phyloP scores from a whole-genome alignment of 2,797 vertebrate species.

The Chaenodraco wilsoni region DNA sequence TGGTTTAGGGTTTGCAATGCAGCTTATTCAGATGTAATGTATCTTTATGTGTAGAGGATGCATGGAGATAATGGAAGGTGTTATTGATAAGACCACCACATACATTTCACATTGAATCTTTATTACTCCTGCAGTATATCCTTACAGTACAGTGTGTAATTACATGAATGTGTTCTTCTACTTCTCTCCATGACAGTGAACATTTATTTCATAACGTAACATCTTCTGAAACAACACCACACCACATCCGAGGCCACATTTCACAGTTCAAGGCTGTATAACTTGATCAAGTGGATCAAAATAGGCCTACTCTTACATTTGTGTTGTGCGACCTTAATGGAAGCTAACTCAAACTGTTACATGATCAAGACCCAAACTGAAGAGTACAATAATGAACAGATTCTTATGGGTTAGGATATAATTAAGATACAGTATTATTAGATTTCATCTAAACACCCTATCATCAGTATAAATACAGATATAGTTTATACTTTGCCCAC shows the following conservation, averaged over 20 bases:
- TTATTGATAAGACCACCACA: constrained; percentile 39
- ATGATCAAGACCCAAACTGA: constrained; percentile 18
- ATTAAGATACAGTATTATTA: constrained; percentile 5
- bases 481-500: neutral
- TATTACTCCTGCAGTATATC: constrained; percentile 54
- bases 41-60: neutral
- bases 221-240: constrained; percentile 3
- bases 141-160: constrained; percentile 19
- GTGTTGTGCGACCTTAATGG: neutral
- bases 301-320: neutral
- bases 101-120: constrained; percentile 45
- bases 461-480: constrained; percentile 29
- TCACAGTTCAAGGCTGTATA: constrained; percentile 65
- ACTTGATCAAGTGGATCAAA: constrained; percentile 40
- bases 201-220: constrained; percentile 11
- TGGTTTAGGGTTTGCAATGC: neutral
- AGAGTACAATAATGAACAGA: constrained; percentile 1
- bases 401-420: constrained; percentile 7
- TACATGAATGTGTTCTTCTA: constrained; percentile 13
- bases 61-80: neutral
- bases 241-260: constrained; percentile 51
- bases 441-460: neutral
- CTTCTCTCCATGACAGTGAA: neutral
- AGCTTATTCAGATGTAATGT: neutral
- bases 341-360: neutral